Conservation (phyloP, 2,888 invertebrate species). For the Bimastos eiseni region DNA sequence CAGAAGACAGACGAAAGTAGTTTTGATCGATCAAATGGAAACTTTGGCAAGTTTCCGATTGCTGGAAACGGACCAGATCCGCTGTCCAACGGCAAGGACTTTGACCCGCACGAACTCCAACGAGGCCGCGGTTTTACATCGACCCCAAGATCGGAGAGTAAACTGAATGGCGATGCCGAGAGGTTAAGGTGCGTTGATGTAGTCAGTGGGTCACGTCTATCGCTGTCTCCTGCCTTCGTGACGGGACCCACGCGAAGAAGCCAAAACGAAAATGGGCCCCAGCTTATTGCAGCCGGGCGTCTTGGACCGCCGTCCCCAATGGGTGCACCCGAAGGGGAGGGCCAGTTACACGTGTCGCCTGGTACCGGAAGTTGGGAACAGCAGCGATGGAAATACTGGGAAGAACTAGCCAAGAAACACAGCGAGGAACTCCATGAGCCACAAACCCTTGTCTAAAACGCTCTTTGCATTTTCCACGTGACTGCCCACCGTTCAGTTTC, state of each 20-base stretch:
- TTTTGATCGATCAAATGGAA: background rate
- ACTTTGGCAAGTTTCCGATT: background rate
- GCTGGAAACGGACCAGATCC: background rate
- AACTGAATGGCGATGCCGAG: background rate
- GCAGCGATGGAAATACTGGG: conserved; percentile 57
- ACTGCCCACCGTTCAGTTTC: background rate
- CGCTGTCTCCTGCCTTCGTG: background rate
- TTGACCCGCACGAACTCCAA: background rate
- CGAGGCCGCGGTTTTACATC: background rate
- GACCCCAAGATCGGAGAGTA: background rate
- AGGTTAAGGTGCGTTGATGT: background rate
- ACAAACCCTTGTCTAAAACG: conserved; percentile 53
- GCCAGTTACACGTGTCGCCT: background rate
- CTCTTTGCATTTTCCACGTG: background rate
- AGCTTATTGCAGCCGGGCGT: background rate
- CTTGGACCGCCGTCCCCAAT: background rate
- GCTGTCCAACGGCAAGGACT: too few species aligned
- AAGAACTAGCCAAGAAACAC: conserved; percentile 50
- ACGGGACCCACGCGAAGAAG: background rate
- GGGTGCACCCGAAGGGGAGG: background rate
- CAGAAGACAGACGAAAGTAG: background rate
- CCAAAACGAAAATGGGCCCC: background rate
- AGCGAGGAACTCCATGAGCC: conserved; percentile 50
- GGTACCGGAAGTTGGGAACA: conserved; percentile 48
- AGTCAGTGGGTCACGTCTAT: background rate